Evolutionary conservation across 2,113 vertebrate genomes (phyloP).

Genomic region (Sylvia atricapilla): DNA sequence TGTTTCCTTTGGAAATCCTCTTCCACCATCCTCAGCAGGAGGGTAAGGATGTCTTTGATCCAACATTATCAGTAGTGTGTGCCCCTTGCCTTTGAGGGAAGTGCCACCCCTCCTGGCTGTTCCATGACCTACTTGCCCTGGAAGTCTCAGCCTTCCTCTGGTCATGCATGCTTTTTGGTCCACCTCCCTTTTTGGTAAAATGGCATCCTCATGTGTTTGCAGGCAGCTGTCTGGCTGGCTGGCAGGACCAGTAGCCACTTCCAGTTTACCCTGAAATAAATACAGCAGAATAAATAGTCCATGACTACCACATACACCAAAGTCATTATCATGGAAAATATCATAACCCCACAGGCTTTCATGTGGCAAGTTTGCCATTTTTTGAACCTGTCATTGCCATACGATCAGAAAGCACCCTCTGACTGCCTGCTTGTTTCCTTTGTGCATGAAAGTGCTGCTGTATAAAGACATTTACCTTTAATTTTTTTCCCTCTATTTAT

Average conservation of each 20-base stretch:
- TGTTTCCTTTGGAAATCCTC: not conserved
- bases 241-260: not conserved
- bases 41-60: not conserved
- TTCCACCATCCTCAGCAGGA: not conserved
- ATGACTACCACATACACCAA: not conserved
- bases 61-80: not conserved
- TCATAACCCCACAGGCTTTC: not conserved
- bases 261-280: not conserved
- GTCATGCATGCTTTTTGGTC: not conserved
- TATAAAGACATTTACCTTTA: not conserved
- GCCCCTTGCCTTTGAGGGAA: not conserved
- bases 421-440: not conserved
- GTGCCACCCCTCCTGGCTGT: not conserved
- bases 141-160: not conserved
- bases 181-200: not conserved
- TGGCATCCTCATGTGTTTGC: accelerated
- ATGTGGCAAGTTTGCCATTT: not conserved
- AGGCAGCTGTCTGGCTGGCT: not conserved
- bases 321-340: not conserved
- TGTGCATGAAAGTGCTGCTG: not conserved
- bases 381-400: not conserved
- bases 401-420: not conserved
- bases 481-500: not conserved
- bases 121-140: not conserved
- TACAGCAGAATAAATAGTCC: not conserved